Conservation (phyloP, 2,888 invertebrate species). For the Thereva unica region DNA sequence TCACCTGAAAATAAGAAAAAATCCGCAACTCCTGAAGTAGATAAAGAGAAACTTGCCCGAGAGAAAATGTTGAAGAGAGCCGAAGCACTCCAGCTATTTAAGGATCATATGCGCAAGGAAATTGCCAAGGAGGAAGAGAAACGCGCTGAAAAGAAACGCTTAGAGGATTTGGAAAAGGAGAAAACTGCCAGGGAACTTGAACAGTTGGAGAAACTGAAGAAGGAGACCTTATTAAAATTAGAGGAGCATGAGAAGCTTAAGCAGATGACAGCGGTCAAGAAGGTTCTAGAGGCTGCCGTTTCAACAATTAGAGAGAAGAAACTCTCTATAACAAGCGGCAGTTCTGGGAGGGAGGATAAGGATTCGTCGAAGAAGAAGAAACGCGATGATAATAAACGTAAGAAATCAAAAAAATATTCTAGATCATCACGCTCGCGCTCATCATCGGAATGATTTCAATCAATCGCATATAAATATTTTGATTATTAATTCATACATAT, state of each 20-base stretch:
- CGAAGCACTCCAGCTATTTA: constrained; percentile 61
- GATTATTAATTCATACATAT: no score
- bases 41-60: constrained; percentile 52
- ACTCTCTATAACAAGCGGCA: constrained; percentile 18
- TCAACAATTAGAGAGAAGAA: constrained; percentile 43
- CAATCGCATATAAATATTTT: no score
- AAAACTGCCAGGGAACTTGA: constrained; percentile 54
- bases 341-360: constrained; percentile 44
- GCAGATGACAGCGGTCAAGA: constrained; percentile 45
- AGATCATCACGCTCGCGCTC: constrained; percentile 54
- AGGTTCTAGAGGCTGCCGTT: constrained; percentile 44
- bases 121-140: constrained; percentile 63
- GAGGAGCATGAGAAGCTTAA: constrained; percentile 52
- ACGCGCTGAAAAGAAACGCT: constrained; percentile 59
- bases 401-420: constrained; percentile 48
- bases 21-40: constrained; percentile 40
- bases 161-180: constrained; percentile 54
- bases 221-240: constrained; percentile 54
- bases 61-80: constrained; percentile 59
- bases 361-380: constrained; percentile 46
- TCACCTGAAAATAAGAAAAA: constrained; percentile 4
- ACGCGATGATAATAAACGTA: background rate
- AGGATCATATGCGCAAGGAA: constrained; percentile 66
- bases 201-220: constrained; percentile 55
- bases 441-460: constrained; percentile 9